These are phyloP conservation scores for Melanostoma mellinum DNA, from an alignment of 2,888 invertebrate genomes.

Conservation along the genomic window DNA sequence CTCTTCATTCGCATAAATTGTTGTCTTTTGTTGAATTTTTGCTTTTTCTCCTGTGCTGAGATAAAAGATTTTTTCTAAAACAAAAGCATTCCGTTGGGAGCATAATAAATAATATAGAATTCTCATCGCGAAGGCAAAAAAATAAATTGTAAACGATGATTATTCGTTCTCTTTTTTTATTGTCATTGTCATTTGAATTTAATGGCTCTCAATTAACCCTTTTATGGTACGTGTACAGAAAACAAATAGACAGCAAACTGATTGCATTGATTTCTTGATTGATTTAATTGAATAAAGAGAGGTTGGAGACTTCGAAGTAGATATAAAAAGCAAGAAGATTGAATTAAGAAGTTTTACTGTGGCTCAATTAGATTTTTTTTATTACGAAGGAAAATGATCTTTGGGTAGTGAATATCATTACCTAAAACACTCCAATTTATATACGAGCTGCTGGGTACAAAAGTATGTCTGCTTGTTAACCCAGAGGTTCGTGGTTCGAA, in stretches of 20 bases:
- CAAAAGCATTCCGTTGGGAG: conserved; percentile 11
- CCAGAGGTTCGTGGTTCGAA: too few relatives aligned
- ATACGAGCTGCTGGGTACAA: too few relatives aligned
- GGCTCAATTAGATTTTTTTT: too few relatives aligned
- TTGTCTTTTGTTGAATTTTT: background rate
- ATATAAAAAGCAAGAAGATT: too few relatives aligned
- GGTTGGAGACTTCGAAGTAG: background rate
- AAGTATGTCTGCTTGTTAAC: too few relatives aligned
- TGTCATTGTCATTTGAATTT: background rate
- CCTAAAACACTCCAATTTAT: too few relatives aligned
- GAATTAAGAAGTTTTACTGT: too few relatives aligned
- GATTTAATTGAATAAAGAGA: background rate
- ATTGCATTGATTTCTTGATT: conserved; percentile 13
- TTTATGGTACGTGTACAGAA: background rate
- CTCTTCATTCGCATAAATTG: background rate
- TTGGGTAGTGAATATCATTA: too few relatives aligned
- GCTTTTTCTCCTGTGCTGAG: too few relatives aligned
- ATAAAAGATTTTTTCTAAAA: background rate
- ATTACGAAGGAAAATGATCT: too few relatives aligned
- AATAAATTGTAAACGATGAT: background rate
- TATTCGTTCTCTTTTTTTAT: background rate
- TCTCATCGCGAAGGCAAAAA: conserved; percentile 4
- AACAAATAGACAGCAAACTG: background rate
- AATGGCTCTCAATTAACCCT: conserved; percentile 19
- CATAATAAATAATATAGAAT: conserved; percentile 27